phyloP scores from a whole-genome alignment of 2,888 invertebrate species.

The Leptopilina myrica region DNA sequence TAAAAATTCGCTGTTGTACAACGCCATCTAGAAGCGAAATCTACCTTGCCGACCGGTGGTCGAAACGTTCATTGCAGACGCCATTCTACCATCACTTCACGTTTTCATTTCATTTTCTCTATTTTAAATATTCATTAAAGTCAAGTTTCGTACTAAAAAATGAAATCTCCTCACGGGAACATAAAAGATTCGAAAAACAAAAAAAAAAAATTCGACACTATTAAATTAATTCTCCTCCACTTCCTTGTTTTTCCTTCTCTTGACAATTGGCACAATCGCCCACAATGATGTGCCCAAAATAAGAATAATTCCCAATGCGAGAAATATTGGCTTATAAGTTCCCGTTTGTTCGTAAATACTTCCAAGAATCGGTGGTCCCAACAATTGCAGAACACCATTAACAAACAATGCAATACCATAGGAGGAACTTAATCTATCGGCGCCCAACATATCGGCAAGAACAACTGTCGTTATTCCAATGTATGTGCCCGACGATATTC shows the following conservation, averaged over 20 bases:
- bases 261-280: conserved; percentile 86
- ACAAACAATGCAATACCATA: conserved; percentile 91
- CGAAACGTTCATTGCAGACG: too few relatives aligned
- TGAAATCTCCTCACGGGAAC: background rate
- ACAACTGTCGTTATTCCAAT: conserved; percentile 93
- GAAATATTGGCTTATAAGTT: conserved; percentile 85
- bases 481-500: conserved; percentile 89
- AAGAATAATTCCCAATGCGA: conserved; percentile 85
- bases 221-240: conserved; percentile 62
- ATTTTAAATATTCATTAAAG: too few relatives aligned
- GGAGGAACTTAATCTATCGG: conserved; percentile 88
- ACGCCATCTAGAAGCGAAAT: too few relatives aligned
- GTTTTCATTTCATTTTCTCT: too few relatives aligned
- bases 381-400: conserved; percentile 88
- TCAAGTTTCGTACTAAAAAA: too few relatives aligned
- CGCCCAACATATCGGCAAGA: conserved; percentile 91
- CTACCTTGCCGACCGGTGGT: too few relatives aligned
- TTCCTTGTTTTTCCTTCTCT: conserved; percentile 72
- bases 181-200: too few relatives aligned
- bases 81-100: too few relatives aligned
- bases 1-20: too few relatives aligned
- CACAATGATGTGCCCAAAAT: conserved; percentile 86
- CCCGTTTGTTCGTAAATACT: conserved; percentile 82
- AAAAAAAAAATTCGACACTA: background rate
- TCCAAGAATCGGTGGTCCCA: conserved; percentile 90